Base-by-base conservation (phyloP, 2,888 invertebrate species). In the Caprella mutica region DNA sequence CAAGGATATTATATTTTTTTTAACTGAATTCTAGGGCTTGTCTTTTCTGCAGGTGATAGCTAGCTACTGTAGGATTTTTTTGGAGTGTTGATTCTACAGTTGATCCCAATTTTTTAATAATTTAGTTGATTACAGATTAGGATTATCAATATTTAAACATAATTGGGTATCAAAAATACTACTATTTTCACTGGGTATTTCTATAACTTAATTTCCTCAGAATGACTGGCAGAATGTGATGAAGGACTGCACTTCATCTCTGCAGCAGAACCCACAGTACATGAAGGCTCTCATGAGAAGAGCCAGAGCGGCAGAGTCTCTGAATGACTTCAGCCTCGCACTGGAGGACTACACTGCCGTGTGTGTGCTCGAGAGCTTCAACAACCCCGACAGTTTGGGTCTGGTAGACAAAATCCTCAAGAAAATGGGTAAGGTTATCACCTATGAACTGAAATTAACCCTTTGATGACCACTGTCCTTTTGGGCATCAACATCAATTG, bases 321-420 rank as follows among this genome's bases (percentile, higher is more conserved):
- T 82, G 53, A 84, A 84, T 58, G 83, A 92, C 67, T 79, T 89
- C 68, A 80, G 83, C 59, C 78, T 83, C 65, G 85, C 89, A 58
- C 74, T 96, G 52, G 91, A 93, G 76, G 94, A 96, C 77, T 82
- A 92, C 1, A 94, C 93, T 1, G 86, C 91, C 26, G 87, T 89
- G 19, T 93, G 93, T 71, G 84, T 94, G 67, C 75, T 94, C 64
- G 93, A 94, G 75, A 80, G 81, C 67, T 96, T 93, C 74, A 80
- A 83, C 69, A 91, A 89, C 70, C 84, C 83, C 68, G 80, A 78
- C 63, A 84, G 86, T 23, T 76, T 94, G 24, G 75, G 83, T 58
- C 84, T 85, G 75, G 92, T 93, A 24, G 94, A 94, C 73, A 80
- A 86, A 54, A 82, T 94, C 54, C 77, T 96, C 9, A 91, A 90